phyloP scores from a whole-genome alignment of 2,113 vertebrate genomes.

The Myiozetetes cayanensis region DNA sequence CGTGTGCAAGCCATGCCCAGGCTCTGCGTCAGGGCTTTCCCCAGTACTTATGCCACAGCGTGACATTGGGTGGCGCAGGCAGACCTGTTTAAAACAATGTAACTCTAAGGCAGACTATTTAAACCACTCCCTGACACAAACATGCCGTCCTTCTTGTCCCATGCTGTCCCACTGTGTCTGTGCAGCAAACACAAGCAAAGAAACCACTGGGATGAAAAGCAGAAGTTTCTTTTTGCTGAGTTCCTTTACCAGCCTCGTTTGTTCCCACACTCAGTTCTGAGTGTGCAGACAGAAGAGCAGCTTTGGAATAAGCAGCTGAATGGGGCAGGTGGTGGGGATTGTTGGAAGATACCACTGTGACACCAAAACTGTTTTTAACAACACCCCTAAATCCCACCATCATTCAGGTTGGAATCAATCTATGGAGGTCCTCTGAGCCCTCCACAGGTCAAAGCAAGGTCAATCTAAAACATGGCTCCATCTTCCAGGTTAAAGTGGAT shows the following conservation, averaged over 20 bases:
- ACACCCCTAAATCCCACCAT: neutral
- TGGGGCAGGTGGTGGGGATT: neutral
- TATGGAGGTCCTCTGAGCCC: neutral
- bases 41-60: neutral
- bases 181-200: neutral
- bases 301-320: neutral
- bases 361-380: neutral
- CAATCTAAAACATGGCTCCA: neutral
- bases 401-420: neutral
- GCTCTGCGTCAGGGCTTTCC: neutral
- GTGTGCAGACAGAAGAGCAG: neutral
- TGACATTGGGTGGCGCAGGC: constrained; percentile 46
- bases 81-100: neutral
- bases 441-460: neutral
- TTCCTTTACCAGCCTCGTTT: neutral
- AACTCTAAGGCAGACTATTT: neutral
- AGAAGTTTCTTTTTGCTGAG: neutral
- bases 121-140: neutral
- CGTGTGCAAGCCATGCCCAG: neutral
- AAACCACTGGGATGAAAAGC: neutral
- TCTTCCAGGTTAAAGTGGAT: neutral
- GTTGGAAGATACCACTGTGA: neutral
- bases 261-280: neutral
- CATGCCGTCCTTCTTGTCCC: neutral
- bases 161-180: neutral